phyloP scores from a whole-genome alignment of 2,888 invertebrate species.

The Noctua fimbriata region DNA sequence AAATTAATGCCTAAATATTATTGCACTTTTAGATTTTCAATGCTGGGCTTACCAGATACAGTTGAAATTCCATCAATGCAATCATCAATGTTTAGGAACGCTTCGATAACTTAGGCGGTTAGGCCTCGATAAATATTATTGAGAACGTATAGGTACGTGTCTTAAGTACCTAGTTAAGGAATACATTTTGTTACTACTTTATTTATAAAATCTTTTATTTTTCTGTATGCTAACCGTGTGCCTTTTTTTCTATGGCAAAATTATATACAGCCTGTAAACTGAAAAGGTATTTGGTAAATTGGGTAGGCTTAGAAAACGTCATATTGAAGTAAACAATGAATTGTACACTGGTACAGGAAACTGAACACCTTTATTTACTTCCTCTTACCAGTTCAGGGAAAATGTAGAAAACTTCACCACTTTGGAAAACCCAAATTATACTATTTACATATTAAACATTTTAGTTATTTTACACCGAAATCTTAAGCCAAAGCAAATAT shows the following conservation, averaged over 20 bases:
- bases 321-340: not conserved
- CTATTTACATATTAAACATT: not conserved
- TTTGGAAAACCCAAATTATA: conserved; percentile 4
- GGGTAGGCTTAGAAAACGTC: not conserved
- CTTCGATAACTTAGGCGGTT: not conserved
- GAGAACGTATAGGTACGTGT: not conserved
- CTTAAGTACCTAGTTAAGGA: not conserved
- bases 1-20: not conserved
- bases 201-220: no score
- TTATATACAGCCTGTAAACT: not conserved
- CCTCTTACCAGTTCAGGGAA: conserved; percentile 10
- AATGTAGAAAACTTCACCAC: not conserved
- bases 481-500: not conserved
- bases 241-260: not conserved
- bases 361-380: not conserved
- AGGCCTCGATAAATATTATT: not conserved
- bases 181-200: not conserved
- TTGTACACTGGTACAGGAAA: not conserved
- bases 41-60: not conserved
- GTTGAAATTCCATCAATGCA: not conserved
- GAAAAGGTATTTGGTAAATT: not conserved
- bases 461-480: not conserved
- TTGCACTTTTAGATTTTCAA: not conserved
- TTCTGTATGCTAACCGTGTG: not conserved
- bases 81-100: not conserved